A percentile compares a stretch with the other conserved stretches of the same genome.
Evolutionary conservation across 2,888 invertebrate genomes (phyloP).

Genomic region (Dasysyrphus tricinctus): DNA sequence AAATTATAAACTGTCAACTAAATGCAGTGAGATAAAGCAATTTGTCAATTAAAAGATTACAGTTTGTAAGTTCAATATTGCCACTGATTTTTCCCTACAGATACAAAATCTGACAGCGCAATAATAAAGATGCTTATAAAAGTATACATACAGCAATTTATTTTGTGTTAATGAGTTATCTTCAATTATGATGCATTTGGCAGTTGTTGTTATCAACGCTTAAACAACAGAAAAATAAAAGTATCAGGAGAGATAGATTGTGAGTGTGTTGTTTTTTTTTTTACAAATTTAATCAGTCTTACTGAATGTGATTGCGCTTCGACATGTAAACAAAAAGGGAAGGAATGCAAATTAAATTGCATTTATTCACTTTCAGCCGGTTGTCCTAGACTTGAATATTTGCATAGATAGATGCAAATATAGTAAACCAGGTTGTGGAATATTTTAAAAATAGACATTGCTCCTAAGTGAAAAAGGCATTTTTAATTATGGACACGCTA

Average conservation of each 20-base stretch:
- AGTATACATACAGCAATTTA: neutral
- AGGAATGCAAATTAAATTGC: slow-evolving; percentile 43
- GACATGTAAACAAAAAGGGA: slow-evolving; percentile 45
- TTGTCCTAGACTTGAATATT: slow-evolving; percentile 20
- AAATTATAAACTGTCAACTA: neutral
- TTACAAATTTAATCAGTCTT: slow-evolving; percentile 46
- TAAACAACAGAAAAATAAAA: slow-evolving; percentile 2
- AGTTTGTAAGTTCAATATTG: neutral
- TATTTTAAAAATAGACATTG: neutral
- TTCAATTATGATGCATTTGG: neutral
- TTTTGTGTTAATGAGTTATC: neutral
- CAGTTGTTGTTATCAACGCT: neutral
- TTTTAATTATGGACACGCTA: neutral
- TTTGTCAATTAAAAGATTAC: neutral
- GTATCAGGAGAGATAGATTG: neutral
- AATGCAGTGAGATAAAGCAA: neutral
- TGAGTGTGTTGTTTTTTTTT: neutral
- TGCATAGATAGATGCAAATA: slow-evolving; percentile 10
- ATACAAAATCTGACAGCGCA: neutral
- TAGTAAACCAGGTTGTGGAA: neutral
- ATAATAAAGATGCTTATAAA: neutral
- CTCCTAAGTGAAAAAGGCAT: neutral
- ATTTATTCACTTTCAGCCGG: slow-evolving; percentile 12
- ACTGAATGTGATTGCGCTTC: slow-evolving; percentile 39
- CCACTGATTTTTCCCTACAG: neutral